phyloP scores from a whole-genome alignment of 1,140 invertebrate genomes.

The Drosophila ogumai region DNA sequence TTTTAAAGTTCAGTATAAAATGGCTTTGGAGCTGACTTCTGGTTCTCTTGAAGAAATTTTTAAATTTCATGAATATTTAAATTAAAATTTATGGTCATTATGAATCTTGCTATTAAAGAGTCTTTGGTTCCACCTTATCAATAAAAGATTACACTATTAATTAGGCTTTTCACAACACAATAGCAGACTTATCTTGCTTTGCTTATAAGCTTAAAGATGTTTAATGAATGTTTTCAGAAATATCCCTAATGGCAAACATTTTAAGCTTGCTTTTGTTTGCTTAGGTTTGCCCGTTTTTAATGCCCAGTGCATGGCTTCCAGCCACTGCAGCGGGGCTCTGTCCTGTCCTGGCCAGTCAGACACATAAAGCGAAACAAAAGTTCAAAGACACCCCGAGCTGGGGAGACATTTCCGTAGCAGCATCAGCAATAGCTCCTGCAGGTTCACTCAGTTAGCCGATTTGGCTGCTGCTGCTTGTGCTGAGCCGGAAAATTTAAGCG shows the following conservation, averaged over 20 bases:
- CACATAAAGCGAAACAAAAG: constrained; percentile 70
- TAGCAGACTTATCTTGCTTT: neutral
- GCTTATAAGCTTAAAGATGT: neutral
- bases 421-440: constrained; percentile 22
- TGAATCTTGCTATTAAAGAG: neutral
- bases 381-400: constrained; percentile 63
- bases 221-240: neutral
- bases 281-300: too few species aligned
- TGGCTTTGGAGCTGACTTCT: too few species aligned
- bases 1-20: neutral
- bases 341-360: constrained; percentile 53
- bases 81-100: neutral
- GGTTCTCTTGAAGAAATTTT: neutral
- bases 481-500: constrained; percentile 82
- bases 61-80: neutral
- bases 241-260: constrained; percentile 1
- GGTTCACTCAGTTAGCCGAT: constrained; percentile 49
- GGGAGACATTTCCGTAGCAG: constrained; percentile 38
- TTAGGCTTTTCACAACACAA: neutral
- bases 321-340: constrained; percentile 2
- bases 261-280: constrained; percentile 9
- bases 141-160: neutral
- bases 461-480: constrained; percentile 28
- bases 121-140: neutral
- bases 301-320: constrained; percentile 21